Evolutionary conservation across 2,113 vertebrate genomes (phyloP), one percentile per base, ranked within the genome.

Genomic region (Chaetodon auriga): DNA sequence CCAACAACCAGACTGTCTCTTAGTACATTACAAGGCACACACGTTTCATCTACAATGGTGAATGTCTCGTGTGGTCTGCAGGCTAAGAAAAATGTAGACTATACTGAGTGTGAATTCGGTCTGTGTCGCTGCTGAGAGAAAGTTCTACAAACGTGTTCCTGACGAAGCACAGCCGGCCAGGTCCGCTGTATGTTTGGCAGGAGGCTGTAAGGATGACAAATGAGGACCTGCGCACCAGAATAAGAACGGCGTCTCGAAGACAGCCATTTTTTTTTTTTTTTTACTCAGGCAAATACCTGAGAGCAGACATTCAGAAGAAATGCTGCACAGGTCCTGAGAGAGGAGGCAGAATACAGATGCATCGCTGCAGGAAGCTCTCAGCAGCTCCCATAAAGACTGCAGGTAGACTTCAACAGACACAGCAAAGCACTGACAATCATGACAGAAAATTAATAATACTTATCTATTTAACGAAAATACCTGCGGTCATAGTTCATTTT

Each of bases 121-220:
- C 41, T 55, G 30, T 16, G 68, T 75, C 84, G 8, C 63, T 45
- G 51, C 48, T 25, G 58, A 73, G 62, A 80, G 19, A 87, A 90
- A 89, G 58, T 88, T 90, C 65, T 72, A 18, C 57, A 78, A 81
- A 79, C 2, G 66, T 68, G 43, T 89, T 88, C 71, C 71, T 83
- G 90, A 91, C 70, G 46, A 43, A 72, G 55, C 85, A 78, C 86
- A 86, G 88, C 70, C 2, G 23, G 71, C 77, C 82, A 80, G 84
- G 74, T 87, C 82, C 5, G n/a, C 38, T 1, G 57, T 62, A 55
- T 21, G 45, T 82, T 72, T 94, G 90, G 87, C 89, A 93, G 88
- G 68, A 85, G 81, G 80, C 81, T 81, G 80, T 89, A 73, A 91
- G 82, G 90, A 93, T 90, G 90, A 91, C 86, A 89, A 91, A 93